Base-by-base conservation (phyloP, 2,797 vertebrate genomes). In the Prunella strophiata region DNA sequence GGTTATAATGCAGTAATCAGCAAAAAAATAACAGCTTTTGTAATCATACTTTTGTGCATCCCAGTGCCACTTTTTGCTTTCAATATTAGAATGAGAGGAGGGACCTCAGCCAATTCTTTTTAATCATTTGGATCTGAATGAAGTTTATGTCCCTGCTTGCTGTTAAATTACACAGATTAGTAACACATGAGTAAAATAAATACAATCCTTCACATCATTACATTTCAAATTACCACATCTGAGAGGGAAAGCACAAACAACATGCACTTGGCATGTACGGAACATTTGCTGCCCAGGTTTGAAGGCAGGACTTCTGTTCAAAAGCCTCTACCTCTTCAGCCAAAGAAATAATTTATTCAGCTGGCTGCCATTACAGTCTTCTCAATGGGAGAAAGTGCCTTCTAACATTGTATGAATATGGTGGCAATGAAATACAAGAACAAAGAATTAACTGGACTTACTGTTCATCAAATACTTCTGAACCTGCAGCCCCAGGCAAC, bases 181-280 rank as follows among this genome's bases (percentile, higher is more conserved):
- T 91, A 94, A 88, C 80, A 96, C 61, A 94, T 83, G 76, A 94
- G 83, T 91, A 95, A 96, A 96, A 93, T 68, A 95, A 94, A 93
- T 86, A 74, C 73, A 84, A 26, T 75, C 74, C 67, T 77, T 87
- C 89, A 95, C 67, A 88, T 85, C 59, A 96, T 87, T 82, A 91
- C 61, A 85, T 91, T 93, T 88, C 76, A 67, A 94, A 85, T 89
- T 71, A 89, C 78, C 85, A 83, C 89, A 88, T 85, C 78, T 87
- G 65, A 91, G 65, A 85, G 71, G 19, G 40, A 92, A 85, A 89
- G 50, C 65, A 89, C 50, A 90, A 93, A 88, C 67, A 74, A 82
- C 75, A 67, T 1, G 2, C 25, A 55, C 48, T 71, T 92, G 91
- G 87, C 91, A 73, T 22, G 52, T 50, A 84, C 3, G 7, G 59